Conservation (phyloP, 2,888 invertebrate genomes). For the Galerucella calmariensis region DNA sequence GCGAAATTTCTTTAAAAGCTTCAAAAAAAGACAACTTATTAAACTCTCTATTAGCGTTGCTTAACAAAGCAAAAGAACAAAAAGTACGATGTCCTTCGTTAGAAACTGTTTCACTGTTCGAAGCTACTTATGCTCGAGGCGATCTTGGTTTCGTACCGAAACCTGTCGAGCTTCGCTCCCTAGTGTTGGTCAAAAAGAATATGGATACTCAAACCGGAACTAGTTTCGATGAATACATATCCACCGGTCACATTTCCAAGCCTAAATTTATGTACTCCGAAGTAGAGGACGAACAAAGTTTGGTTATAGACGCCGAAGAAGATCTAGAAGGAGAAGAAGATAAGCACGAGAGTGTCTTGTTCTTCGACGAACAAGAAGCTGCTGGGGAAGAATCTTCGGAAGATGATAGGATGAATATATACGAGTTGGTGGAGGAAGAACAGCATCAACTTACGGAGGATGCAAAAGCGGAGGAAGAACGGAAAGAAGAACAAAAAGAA, state of each 20-base stretch:
- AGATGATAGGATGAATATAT: constrained; percentile 39
- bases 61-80: constrained; percentile 60
- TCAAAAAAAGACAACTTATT: constrained; percentile 70
- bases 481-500: too few species aligned
- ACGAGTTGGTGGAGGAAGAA: constrained; percentile 36
- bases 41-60: constrained; percentile 55
- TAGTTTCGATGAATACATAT: constrained; percentile 52
- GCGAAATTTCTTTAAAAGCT: constrained; percentile 66
- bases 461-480: too few species aligned
- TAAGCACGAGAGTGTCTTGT: constrained; percentile 45
- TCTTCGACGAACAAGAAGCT: constrained; percentile 52
- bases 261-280: constrained; percentile 3
- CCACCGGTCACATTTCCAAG: constrained; percentile 19
- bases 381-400: constrained; percentile 45
- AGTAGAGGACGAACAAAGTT: constrained; percentile 20
- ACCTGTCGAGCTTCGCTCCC: constrained; percentile 55
- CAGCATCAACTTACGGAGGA: constrained; percentile 9
- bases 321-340: constrained; percentile 32
- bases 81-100: constrained; percentile 65
- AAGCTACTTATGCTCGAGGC: constrained; percentile 70
- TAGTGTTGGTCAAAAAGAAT: constrained; percentile 54
- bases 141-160: constrained; percentile 76
- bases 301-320: constrained; percentile 11
- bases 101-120: constrained; percentile 57
- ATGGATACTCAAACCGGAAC: constrained; percentile 55